Evolutionary conservation across 2,888 invertebrate species (phyloP).

Genomic region (Noctua comes): DNA sequence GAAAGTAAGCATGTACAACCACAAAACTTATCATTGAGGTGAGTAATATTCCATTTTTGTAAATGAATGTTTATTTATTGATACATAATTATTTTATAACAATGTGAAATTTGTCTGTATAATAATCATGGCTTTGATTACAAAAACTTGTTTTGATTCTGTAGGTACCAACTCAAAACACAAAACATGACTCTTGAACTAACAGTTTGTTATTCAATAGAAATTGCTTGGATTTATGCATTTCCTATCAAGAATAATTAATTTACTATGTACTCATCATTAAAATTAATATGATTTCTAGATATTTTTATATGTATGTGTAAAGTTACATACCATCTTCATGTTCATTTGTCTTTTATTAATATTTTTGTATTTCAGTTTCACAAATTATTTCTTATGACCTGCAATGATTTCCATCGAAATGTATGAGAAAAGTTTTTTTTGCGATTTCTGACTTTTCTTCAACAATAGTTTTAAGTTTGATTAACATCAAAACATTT

Average conservation of each 20-base stretch:
- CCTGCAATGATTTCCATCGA: too few species aligned
- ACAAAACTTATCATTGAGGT: constrained; percentile 13
- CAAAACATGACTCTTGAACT: not conserved
- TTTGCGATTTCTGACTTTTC: too few species aligned
- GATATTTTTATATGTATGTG: too few species aligned
- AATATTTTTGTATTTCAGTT: too few species aligned
- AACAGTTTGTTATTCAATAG: not conserved
- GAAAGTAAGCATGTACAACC: constrained; percentile 39
- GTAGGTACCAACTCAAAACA: not conserved
- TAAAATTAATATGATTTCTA: too few species aligned
- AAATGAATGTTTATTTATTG: not conserved
- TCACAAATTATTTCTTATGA: too few species aligned
- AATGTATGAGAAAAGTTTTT: too few species aligned
- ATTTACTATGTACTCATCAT: not conserved
- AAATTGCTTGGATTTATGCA: not conserved
- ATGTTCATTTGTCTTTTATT: too few species aligned
- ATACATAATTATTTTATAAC: not conserved
- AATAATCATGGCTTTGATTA: not conserved
- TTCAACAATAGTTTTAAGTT: too few species aligned
- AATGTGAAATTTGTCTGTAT: not conserved
- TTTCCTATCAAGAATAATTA: not conserved
- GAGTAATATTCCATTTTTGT: not conserved
- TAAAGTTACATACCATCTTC: too few species aligned
- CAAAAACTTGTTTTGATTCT: not conserved
- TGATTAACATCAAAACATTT: too few species aligned